These are phyloP conservation scores for Lordiphosa collinella DNA, from an alignment of 1,140 invertebrate species.

Conservation along the genomic window DNA sequence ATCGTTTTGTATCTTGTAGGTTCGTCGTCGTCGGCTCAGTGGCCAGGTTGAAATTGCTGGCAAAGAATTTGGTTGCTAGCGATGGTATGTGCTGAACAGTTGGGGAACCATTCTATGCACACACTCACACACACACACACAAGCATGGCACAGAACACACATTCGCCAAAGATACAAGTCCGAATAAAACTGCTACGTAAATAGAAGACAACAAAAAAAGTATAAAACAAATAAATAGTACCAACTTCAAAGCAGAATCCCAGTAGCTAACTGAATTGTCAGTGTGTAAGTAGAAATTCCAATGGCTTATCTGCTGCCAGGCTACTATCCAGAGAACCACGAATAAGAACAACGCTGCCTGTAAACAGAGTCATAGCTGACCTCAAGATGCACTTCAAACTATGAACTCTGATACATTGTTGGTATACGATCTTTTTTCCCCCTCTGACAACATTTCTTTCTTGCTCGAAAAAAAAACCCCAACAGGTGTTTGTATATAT, in stretches of 20 bases:
- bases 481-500: too few relatives aligned
- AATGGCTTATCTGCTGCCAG: conserved; percentile 59
- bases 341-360: conserved; percentile 16
- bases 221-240: conserved; percentile 22
- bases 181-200: conserved; percentile 51
- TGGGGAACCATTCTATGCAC: conserved; percentile 1
- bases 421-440: too few relatives aligned
- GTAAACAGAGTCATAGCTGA: not conserved
- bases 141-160: conserved; percentile 21
- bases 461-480: too few relatives aligned
- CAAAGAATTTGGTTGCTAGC: conserved; percentile 48
- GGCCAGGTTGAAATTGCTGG: conserved; percentile 49
- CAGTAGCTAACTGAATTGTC: conserved; percentile 61
- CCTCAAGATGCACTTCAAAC: conserved; percentile 14
- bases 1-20: conserved; percentile 42
- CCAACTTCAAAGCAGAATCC: conserved; percentile 65
- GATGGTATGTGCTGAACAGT: conserved; percentile 18
- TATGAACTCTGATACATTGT: too few relatives aligned
- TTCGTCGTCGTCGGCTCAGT: conserved; percentile 24
- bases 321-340: conserved; percentile 30
- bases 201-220: conserved; percentile 62
- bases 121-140: conserved; percentile 9
- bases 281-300: conserved; percentile 53
- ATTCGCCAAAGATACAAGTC: conserved; percentile 29
- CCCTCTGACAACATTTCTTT: too few relatives aligned